Evolutionary conservation across 2,113 vertebrate genomes (phyloP).

Genomic region (Gnathonemus longibarbis): DNA sequence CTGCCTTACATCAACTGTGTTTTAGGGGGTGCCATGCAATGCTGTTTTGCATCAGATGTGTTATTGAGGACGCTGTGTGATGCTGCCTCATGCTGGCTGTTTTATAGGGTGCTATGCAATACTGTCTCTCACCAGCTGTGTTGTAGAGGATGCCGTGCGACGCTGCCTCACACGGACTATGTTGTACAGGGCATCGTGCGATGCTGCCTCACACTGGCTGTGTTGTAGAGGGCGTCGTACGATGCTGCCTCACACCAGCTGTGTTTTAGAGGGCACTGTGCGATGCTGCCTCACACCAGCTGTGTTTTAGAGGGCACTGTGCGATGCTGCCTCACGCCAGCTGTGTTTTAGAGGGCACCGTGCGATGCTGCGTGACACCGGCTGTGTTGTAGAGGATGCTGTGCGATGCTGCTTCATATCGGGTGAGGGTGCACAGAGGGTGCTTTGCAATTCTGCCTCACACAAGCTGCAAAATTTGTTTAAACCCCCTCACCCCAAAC

Average conservation of each 20-base stretch:
- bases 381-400: neutral
- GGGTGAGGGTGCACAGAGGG: neutral
- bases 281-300: neutral
- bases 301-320: neutral
- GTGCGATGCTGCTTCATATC: neutral
- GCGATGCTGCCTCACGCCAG: neutral
- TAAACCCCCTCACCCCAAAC: neutral
- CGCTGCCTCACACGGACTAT: neutral
- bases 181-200: accelerated
- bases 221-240: too few species aligned
- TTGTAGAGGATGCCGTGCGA: too few species aligned
- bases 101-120: too few species aligned
- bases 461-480: neutral
- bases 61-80: too few species aligned
- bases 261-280: neutral
- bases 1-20: neutral
- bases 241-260: too few species aligned
- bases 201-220: neutral
- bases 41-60: too few species aligned
- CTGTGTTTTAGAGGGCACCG: neutral
- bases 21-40: too few species aligned
- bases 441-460: neutral
- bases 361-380: neutral
- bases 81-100: too few species aligned
- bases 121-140: too few species aligned